Percentiles rank a stretch among this genome's conserved stretches.
Evolutionary conservation across 2,113 vertebrate species (phyloP).

Genomic region (Centrocercus urophasianus): DNA sequence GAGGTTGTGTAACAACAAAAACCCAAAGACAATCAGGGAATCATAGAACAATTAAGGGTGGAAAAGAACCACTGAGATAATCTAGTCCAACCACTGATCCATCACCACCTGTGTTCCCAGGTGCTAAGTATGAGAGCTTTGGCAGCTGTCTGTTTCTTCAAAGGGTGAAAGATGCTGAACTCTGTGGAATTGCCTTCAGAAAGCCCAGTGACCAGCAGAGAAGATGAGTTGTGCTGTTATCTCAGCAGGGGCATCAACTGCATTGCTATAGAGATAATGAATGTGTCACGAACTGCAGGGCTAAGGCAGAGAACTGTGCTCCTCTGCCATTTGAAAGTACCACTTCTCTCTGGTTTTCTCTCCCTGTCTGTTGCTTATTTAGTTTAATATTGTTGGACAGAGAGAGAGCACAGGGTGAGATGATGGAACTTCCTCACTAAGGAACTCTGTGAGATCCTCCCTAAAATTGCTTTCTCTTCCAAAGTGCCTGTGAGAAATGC

Average conservation of each 20-base stretch:
- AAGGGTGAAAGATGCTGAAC: neutral
- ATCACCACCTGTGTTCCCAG: no score
- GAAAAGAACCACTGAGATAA: no score
- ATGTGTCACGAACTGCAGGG: fast-evolving
- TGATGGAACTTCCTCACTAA: neutral
- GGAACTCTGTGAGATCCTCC: neutral
- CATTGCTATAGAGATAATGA: neutral
- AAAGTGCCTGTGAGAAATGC: neutral
- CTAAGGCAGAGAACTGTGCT: neutral
- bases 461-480: conserved; percentile 2
- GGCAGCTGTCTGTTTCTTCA: neutral
- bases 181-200: neutral
- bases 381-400: neutral
- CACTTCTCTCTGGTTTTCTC: neutral
- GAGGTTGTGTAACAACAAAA: neutral
- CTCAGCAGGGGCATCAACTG: neutral
- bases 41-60: no score
- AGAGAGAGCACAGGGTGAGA: neutral
- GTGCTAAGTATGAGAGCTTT: neutral
- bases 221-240: neutral
- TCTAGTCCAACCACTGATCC: no score
- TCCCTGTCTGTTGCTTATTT: neutral
- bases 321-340: neutral
- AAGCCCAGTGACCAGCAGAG: neutral
- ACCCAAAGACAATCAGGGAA: neutral